Evolutionary conservation across 2,113 vertebrate genomes (phyloP), one percentile per base, ranked within the genome.

Genomic region (Prinia subflava): DNA sequence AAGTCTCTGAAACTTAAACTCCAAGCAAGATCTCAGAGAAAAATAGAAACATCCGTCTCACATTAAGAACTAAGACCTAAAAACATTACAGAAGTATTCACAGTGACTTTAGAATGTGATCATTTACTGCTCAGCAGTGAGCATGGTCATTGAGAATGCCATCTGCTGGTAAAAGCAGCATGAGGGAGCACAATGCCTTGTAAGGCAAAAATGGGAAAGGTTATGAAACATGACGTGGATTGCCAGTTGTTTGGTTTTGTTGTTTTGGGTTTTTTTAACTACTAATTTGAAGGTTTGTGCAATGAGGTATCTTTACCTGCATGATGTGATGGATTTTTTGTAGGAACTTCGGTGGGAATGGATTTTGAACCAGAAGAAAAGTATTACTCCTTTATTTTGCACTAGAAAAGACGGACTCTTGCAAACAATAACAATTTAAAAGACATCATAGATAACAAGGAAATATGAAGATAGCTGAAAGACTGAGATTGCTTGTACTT

Each of bases 141-240:
- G 28, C 35, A 63, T 6, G 19, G 80, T 35, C 94, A 87, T 41
- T 92, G 74, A 78, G 68, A 94, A 97, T 96, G 95, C 95, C 95
- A 97, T 74, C 95, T 97, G 85, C 94, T 97, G 96, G 93, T 77
- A 92, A 93, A 89, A 75, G 84, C 67, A 35, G 25, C 28, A 83
- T 0, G 2, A 85, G 28, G 11, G 47, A 93, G 49, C 1, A 6
- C 83, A 68, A 59, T 44, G 64, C 55, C 37, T 74, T 24, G n/a
- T 39, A 14, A 79, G 25, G 12, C 2, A 68, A 83, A 92, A 73
- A 73, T 20, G 2, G 12, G n/a, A 79, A 41, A 11, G 11, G 19
- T 59, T 84, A 65, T 52, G 71, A 77, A 69, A 76, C 4, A 9
- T 18, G 1, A 27, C 31, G 9, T 6, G 3, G 12, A 37, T 28